A percentile compares a stretch with the other conserved stretches of the same genome.
Evolutionary conservation across 2,113 vertebrate species (phyloP).

Genomic region (Chloroceryle aenea): DNA sequence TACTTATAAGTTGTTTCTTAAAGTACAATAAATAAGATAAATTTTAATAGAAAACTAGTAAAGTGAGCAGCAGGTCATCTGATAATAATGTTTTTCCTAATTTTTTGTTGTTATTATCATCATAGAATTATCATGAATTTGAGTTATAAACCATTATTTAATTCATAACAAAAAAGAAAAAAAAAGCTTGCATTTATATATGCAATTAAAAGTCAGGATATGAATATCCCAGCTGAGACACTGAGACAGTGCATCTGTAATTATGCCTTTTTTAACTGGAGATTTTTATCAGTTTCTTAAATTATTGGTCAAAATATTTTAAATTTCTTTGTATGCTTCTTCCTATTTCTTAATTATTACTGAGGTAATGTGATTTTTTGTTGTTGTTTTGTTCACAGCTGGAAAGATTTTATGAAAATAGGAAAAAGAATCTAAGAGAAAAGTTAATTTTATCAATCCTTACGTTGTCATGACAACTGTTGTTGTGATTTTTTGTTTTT

Average conservation of each 20-base stretch:
- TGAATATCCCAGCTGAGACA: neutral
- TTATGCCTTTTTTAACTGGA: neutral
- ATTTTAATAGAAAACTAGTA: neutral
- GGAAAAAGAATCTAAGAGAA: neutral
- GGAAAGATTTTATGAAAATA: neutral
- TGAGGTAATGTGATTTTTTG: neutral
- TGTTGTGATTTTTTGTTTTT: neutral
- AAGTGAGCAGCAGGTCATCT: neutral
- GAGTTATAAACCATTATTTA: neutral
- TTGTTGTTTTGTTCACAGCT: neutral
- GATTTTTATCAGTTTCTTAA: neutral
- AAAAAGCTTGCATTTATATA: neutral
- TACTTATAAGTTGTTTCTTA: neutral
- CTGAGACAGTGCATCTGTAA: neutral
- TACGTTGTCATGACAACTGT: neutral
- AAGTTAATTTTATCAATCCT: neutral
- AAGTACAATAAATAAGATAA: neutral
- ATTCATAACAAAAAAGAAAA: neutral
- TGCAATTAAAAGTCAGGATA: neutral
- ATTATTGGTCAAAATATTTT: neutral
- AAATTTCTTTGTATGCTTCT: neutral
- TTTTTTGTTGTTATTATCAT: neutral
- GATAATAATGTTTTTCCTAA: neutral
- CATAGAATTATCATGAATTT: neutral
- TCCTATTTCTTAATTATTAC: neutral